Base-by-base conservation (phyloP, 2,888 invertebrate species). In the Oscheius sp. region DNA sequence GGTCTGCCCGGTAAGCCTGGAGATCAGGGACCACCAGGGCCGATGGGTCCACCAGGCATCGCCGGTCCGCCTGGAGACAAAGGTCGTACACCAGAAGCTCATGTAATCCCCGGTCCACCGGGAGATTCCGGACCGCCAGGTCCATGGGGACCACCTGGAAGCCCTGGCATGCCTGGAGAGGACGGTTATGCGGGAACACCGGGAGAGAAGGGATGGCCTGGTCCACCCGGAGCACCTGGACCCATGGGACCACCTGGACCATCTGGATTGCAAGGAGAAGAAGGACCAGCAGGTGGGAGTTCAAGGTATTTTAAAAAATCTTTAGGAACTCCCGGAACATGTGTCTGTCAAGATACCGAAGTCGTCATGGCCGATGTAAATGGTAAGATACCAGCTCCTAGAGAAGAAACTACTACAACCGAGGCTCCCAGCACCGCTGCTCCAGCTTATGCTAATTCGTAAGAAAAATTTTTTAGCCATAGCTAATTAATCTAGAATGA, bases 291-390 rank as follows among this genome's bases (percentile, higher is more conserved):
- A 8, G 81, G 81, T 73, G 33, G 47, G 49, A 26, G 8, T 36
- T 8, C 8, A 36, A 36, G 8, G 8, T 36, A 36, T 36, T 9
- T 36, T 36, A 36, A 36, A 36, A 36, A 36, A 14, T 9, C 32
- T 57, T 62, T 64, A 71, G 82, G 84, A n/a, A 85, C 85, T 28
- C 85, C 85, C 24, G 85, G 85, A 26, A 85, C 85, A 24, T 85
- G 85, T 64, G 85, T 85, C 9, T 85, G 85, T 68, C 83, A 82
- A 67, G 86, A 86, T 63, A 86, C 86, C 0, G 85, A 86, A 73
- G 86, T 86, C 17, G 83, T 86, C 22, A 81, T 86, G 71, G 73
- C 78, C 33, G 82, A 82, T 64, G 75, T 72, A 57, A 77, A 76
- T 51, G 77, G 77, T 41, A 56, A 72, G 38, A 71, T 75, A 56